These are phyloP conservation scores for Dascillus cervinus DNA, from an alignment of 2,888 invertebrate genomes.

Conservation along the genomic window DNA sequence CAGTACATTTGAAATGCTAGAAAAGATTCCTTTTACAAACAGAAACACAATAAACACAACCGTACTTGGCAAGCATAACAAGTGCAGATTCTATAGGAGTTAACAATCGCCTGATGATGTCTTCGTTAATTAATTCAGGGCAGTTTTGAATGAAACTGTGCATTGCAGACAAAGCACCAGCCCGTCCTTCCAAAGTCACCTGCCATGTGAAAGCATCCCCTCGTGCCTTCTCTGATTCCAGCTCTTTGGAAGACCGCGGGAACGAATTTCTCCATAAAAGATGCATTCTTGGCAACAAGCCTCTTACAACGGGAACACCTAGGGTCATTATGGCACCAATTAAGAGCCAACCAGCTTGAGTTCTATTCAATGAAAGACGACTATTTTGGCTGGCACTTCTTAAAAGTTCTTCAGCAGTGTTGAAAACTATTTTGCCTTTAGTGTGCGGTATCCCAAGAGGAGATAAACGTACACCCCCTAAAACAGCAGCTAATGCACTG, in stretches of 20 bases:
- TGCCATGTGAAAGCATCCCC: constrained; percentile 99
- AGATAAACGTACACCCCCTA: constrained; percentile 85
- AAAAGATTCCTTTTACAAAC: too few species aligned
- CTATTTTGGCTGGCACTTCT: constrained; percentile 96
- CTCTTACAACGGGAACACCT: constrained; percentile 87
- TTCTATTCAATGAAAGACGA: constrained; percentile 85
- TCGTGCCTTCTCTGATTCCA: constrained; percentile 93
- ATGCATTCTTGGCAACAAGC: constrained; percentile 86
- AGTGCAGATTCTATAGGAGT: constrained; percentile 93
- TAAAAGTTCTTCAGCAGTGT: constrained; percentile 92
- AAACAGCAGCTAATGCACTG: constrained; percentile 85
- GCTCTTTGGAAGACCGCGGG: constrained; percentile 90
- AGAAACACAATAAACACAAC: constrained; percentile 3
- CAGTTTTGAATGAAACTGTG: constrained; percentile 89
- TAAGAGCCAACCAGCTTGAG: constrained; percentile 95
- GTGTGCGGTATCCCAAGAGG: constrained; percentile 93
- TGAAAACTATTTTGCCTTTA: constrained; percentile 95
- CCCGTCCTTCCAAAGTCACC: constrained; percentile 91
- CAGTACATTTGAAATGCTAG: constrained; percentile 73
- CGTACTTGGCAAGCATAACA: constrained; percentile 89
- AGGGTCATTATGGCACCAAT: constrained; percentile 95
- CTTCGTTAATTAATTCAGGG: constrained; percentile 84
- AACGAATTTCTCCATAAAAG: constrained; percentile 96
- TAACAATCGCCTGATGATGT: constrained; percentile 80
- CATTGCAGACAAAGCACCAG: constrained; percentile 93